Percentiles rank a stretch among this genome's conserved stretches.
Conservation (phyloP, 2,797 vertebrate species). For the Aratinga solstitialis region DNA sequence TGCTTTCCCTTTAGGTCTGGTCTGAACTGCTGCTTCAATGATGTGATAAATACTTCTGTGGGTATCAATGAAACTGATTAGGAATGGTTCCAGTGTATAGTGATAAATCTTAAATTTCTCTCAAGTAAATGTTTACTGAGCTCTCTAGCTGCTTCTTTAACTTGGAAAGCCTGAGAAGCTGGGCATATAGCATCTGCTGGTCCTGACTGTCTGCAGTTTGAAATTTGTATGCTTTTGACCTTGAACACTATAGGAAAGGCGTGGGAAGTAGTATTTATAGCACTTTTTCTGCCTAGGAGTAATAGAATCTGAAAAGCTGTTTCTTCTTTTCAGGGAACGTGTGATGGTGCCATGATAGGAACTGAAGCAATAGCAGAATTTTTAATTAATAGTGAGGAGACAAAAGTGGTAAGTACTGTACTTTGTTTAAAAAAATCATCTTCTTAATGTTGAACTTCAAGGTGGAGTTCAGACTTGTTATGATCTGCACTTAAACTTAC, state of each 20-base stretch:
- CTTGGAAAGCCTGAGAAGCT: not conserved
- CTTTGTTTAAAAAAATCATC: not conserved
- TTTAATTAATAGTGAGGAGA: slow-evolving; percentile 89
- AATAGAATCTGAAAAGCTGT: not conserved
- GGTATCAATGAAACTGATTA: not conserved
- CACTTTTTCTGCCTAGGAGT: not conserved
- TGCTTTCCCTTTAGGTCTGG: not conserved
- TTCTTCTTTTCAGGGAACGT: slow-evolving; percentile 67
- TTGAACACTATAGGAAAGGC: not conserved
- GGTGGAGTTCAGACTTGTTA: not conserved
- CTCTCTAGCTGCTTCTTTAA: not conserved
- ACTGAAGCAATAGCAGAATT: slow-evolving; percentile 93
- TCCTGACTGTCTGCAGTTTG: not conserved
- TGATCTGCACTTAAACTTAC: not conserved
- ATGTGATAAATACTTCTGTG: not conserved
- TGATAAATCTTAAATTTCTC: not conserved
- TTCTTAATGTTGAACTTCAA: not conserved
- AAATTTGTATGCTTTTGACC: not conserved
- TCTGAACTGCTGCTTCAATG: not conserved
- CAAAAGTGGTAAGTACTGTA: slow-evolving; percentile 85
- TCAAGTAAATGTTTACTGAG: not conserved
- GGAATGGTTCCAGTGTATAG: not conserved
- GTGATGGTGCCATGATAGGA: slow-evolving; percentile 81
- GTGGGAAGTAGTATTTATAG: not conserved
- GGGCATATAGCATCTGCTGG: not conserved